Conservation (phyloP, 1,140 invertebrate species). For the Trichonephila inaurata region DNA sequence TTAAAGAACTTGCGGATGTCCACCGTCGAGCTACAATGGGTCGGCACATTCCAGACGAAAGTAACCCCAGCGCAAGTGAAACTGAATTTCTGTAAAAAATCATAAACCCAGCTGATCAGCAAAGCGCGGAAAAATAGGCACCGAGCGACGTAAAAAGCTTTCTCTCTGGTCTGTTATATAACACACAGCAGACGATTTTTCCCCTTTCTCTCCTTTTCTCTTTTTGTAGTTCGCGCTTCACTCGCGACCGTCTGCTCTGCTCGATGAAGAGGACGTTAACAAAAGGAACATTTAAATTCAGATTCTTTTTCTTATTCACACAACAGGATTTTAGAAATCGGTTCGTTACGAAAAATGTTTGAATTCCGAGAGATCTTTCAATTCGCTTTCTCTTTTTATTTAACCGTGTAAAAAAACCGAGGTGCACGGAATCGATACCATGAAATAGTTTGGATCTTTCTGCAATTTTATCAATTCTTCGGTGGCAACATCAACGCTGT, state of each 20-base stretch:
- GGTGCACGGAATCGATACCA: neutral
- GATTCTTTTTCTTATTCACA: constrained; percentile 27
- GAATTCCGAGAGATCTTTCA: constrained; percentile 20
- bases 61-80: constrained; percentile 45
- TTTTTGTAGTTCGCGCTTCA: constrained; percentile 42
- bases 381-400: neutral
- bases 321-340: constrained; percentile 40
- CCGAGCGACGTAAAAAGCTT: constrained; percentile 19
- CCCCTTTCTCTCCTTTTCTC: neutral
- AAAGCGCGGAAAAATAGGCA: constrained; percentile 67
- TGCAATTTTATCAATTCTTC: too few relatives aligned
- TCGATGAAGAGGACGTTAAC: constrained; percentile 22
- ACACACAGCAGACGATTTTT: constrained; percentile 12
- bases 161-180: neutral
- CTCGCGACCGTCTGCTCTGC: constrained; percentile 47
- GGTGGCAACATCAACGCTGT: too few relatives aligned
- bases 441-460: neutral
- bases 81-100: constrained; percentile 53
- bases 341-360: neutral
- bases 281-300: constrained; percentile 68
- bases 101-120: constrained; percentile 64
- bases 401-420: neutral
- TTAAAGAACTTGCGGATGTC: neutral
- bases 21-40: constrained; percentile 37
- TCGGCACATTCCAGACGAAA: constrained; percentile 27